Percentiles rank a stretch among this genome's conserved stretches.
Conservation (phyloP, 2,888 invertebrate genomes). For the Meliscaeva auricollis region DNA sequence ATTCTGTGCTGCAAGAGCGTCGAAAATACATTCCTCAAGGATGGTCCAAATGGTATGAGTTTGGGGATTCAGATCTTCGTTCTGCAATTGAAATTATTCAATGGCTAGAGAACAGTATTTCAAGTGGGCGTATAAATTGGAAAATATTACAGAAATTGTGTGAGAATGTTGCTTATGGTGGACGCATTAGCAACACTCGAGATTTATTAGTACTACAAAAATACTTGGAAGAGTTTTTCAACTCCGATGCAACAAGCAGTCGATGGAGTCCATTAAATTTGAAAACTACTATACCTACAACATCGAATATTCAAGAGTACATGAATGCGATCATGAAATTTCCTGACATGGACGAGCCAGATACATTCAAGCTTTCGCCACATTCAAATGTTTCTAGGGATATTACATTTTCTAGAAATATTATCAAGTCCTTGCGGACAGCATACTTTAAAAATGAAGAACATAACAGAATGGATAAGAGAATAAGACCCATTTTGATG, state of each 20-base stretch:
- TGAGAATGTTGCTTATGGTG: slow-evolving; percentile 93
- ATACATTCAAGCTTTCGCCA: slow-evolving; percentile 82
- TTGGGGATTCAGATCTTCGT: slow-evolving; percentile 91
- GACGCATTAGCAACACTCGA: slow-evolving; percentile 91
- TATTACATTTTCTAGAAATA: slow-evolving; percentile 80
- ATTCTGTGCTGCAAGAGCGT: slow-evolving; percentile 96
- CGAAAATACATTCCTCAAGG: slow-evolving; percentile 96
- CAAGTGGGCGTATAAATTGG: slow-evolving; percentile 86
- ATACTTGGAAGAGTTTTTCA: slow-evolving; percentile 87
- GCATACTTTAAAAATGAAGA: slow-evolving; percentile 78
- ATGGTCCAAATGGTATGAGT: slow-evolving; percentile 96
- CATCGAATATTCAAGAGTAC: slow-evolving; percentile 82
- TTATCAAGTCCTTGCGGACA: slow-evolving; percentile 81
- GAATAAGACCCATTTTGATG: slow-evolving; percentile 89
- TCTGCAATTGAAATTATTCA: slow-evolving; percentile 88
- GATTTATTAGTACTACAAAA: slow-evolving; percentile 85
- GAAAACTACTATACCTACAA: slow-evolving; percentile 81
- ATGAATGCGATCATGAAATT: slow-evolving; percentile 80
- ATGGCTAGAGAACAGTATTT: slow-evolving; percentile 80
- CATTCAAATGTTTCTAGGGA: slow-evolving; percentile 82
- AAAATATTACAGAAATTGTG: slow-evolving; percentile 90
- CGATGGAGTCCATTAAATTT: slow-evolving; percentile 86
- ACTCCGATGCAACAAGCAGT: slow-evolving; percentile 86
- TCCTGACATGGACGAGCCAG: slow-evolving; percentile 82
- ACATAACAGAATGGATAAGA: slow-evolving; percentile 85